Percentiles rank a stretch among this genome's conserved stretches.
Conservation (phyloP, 2,797 vertebrate species). For the Heteromormyrus szaboi region DNA sequence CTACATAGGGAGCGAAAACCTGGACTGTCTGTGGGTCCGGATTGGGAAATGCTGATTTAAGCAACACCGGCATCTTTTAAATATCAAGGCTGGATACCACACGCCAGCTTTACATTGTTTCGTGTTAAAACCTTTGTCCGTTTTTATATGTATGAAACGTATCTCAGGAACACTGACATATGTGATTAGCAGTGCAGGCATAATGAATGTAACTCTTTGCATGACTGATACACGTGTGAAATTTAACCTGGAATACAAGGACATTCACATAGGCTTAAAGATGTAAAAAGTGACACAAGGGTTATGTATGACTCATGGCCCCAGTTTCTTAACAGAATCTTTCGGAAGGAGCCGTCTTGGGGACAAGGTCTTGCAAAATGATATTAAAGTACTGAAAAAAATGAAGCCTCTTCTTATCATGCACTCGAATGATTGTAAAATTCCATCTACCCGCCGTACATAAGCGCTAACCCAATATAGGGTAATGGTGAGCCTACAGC, state of each 20-base stretch:
- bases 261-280: not conserved
- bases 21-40: not conserved
- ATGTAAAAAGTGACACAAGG: not conserved
- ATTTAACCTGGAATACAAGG: not conserved
- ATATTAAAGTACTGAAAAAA: not conserved
- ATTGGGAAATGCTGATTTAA: not conserved
- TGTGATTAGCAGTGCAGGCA: not conserved
- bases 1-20: not conserved
- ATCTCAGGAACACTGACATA: not conserved
- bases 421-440: not conserved
- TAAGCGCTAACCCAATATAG: not conserved
- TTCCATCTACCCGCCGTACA: not conserved
- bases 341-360: not conserved
- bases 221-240: not conserved
- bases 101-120: not conserved
- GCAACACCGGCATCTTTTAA: not conserved
- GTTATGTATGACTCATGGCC: not conserved
- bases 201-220: not conserved
- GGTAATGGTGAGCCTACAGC: not conserved
- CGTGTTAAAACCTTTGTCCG: not conserved
- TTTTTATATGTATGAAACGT: not conserved
- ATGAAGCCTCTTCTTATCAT: not conserved
- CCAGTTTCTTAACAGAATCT: not conserved
- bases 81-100: not conserved
- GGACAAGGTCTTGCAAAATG: not conserved